Evolutionary conservation across 1,140 invertebrate species (phyloP).

Genomic region (Listronotus bonariensis): DNA sequence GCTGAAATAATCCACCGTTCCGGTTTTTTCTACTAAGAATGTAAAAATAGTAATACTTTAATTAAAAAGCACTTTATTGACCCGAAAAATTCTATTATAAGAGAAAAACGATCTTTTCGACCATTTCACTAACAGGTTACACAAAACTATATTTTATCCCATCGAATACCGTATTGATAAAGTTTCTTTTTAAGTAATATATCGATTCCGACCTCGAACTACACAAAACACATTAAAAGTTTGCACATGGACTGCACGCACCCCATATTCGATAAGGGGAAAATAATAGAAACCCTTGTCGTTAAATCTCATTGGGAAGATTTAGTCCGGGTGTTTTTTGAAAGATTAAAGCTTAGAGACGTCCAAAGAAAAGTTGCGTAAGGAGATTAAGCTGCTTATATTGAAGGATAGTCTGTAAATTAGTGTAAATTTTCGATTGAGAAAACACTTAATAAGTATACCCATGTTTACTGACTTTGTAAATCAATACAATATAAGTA

Average conservation of each 20-base stretch:
- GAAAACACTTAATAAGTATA: no score
- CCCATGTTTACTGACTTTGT: no score
- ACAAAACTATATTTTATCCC: constrained; percentile 14
- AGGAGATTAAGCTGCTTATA: neutral
- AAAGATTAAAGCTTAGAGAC: constrained; percentile 16
- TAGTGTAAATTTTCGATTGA: no score
- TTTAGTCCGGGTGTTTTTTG: constrained; percentile 14
- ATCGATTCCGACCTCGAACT: constrained; percentile 7
- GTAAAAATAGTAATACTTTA: no score
- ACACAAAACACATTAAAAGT: constrained; percentile 33
- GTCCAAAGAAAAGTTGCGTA: constrained; percentile 10
- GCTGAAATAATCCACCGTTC: no score
- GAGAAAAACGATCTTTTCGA: neutral
- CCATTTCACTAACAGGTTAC: neutral
- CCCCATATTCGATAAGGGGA: constrained; percentile 14
- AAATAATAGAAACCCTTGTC: constrained; percentile 36
- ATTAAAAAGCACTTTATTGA: no score
- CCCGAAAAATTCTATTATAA: no score
- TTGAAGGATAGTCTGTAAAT: no score
- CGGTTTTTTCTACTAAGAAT: no score
- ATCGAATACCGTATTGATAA: constrained; percentile 21
- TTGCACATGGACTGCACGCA: constrained; percentile 18
- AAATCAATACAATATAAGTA: no score
- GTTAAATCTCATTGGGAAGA: neutral
- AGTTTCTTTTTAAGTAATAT: constrained; percentile 22